Percentiles rank a stretch among this genome's conserved stretches.
Conservation (phyloP, 2,113 vertebrate genomes). For the Coracopsis vasa region DNA sequence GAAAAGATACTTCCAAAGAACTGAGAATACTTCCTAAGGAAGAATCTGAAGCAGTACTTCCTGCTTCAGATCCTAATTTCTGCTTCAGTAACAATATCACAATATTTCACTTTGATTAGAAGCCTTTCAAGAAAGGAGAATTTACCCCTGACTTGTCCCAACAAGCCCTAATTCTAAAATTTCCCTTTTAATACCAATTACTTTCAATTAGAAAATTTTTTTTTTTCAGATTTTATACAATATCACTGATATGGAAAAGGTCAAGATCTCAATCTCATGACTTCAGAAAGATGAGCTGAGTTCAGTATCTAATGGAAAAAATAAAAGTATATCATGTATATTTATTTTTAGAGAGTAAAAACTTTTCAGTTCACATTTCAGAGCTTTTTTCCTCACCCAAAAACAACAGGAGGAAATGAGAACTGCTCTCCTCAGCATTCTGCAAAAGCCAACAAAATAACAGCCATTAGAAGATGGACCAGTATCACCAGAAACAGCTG, state of each 20-base stretch:
- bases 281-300: background rate
- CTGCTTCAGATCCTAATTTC: background rate
- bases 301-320: background rate
- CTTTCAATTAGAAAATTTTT: background rate
- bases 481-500: background rate
- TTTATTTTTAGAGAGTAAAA: constrained; percentile 47
- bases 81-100: background rate
- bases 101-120: background rate
- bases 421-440: background rate
- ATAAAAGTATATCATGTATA: background rate
- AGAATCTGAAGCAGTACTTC: background rate
- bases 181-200: background rate
- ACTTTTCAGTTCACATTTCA: constrained; percentile 9
- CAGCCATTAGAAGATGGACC: background rate
- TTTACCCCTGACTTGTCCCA: background rate
- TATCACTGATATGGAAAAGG: background rate
- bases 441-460: background rate
- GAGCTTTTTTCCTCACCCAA: constrained; percentile 42
- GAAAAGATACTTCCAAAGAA: background rate
- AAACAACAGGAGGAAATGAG: constrained; percentile 35
- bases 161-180: background rate
- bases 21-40: background rate
- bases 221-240: constrained; percentile 10
- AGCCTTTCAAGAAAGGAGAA: background rate
- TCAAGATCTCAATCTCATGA: background rate